Conservation (phyloP, 2,888 invertebrate genomes). For the Apotomis turbidana region DNA sequence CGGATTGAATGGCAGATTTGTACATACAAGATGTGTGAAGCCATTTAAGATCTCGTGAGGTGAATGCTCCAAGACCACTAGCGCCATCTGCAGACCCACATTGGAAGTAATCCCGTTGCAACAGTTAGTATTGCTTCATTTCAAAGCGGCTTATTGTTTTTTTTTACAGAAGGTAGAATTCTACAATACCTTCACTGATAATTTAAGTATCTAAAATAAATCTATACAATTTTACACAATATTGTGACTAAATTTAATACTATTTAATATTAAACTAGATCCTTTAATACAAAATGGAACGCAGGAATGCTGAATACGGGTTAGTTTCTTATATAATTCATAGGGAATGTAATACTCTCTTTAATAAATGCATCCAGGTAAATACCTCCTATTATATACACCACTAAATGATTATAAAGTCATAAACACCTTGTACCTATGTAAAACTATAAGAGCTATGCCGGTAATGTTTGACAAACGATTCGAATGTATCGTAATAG, state of each 20-base stretch:
- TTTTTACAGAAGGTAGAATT: too few relatives aligned
- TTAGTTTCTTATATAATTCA: conserved; percentile 7
- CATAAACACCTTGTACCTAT: neutral
- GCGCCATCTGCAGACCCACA: conserved; percentile 50
- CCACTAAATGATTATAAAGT: neutral
- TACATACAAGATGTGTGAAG: neutral
- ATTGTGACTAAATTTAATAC: neutral
- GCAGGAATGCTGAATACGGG: neutral
- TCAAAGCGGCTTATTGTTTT: too few relatives aligned
- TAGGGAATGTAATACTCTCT: conserved; percentile 8
- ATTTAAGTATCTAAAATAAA: neutral
- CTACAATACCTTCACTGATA: neutral
- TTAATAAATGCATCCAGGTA: conserved; percentile 19
- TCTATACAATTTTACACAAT: neutral
- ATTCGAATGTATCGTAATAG: neutral
- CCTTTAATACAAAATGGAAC: conserved; percentile 1
- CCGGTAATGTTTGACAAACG: neutral
- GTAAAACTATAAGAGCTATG: neutral
- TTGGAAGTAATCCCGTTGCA: conserved; percentile 37
- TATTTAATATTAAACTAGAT: neutral
- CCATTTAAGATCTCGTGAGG: conserved; percentile 14
- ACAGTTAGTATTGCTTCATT: too few relatives aligned
- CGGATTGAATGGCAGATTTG: conserved; percentile 1
- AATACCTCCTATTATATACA: conserved; percentile 1
- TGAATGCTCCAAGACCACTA: conserved; percentile 43